Evolutionary conservation across 2,113 vertebrate genomes (phyloP).

Genomic region (Haplochromis vanheusdeni): DNA sequence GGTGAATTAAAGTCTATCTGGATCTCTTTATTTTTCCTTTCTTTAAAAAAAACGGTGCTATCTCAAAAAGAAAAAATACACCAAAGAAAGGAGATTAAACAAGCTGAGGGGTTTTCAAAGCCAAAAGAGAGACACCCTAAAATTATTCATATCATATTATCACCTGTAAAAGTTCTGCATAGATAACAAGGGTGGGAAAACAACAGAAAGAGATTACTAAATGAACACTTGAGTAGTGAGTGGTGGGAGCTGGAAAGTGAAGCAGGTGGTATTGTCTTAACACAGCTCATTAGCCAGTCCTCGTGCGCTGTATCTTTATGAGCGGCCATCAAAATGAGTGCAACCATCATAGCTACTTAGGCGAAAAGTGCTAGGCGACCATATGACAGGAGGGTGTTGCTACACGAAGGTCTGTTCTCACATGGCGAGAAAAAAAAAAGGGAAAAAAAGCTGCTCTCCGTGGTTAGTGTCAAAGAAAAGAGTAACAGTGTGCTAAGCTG

Average conservation of each 20-base stretch:
- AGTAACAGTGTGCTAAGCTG: not conserved
- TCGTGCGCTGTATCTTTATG: slow-evolving; percentile 42
- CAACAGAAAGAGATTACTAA: slow-evolving; percentile 24
- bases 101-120: not conserved
- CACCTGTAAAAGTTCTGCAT: not conserved
- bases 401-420: not conserved
- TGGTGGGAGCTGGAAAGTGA: slow-evolving; percentile 22
- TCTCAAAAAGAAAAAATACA: not conserved
- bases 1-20: slow-evolving; percentile 31
- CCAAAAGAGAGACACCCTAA: not conserved
- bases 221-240: slow-evolving; percentile 42
- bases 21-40: not conserved
- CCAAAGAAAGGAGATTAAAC: not conserved
- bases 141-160: slow-evolving; percentile 9
- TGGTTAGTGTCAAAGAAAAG: not conserved
- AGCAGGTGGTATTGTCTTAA: slow-evolving; percentile 57
- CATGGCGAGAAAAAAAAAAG: not conserved
- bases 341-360: slow-evolving; percentile 53
- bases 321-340: slow-evolving; percentile 53
- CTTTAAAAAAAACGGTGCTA: not conserved
- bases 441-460: not conserved
- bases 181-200: slow-evolving; percentile 9
- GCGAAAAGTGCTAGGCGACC: not conserved
- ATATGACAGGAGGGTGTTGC: slow-evolving; percentile 30
- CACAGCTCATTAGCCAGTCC: slow-evolving; percentile 47